Base-by-base conservation (phyloP, 2,888 invertebrate species). In the Tuta absoluta region DNA sequence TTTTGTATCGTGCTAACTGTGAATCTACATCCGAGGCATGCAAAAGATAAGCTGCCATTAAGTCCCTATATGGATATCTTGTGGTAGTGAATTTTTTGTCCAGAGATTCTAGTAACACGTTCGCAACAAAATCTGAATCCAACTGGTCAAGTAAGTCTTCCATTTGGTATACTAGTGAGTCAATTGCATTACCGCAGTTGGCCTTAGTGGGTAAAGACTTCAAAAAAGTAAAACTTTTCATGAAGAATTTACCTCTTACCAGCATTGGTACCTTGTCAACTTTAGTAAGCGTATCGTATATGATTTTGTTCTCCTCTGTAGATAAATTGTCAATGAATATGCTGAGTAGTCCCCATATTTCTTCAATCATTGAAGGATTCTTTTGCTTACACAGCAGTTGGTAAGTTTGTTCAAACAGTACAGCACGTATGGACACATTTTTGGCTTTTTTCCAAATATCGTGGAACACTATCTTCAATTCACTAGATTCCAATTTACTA, bases 81-180 rank as follows among this genome's bases (percentile, higher is more conserved):
- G 53, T 56, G 41, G 60, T 69, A 61, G 37, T 68, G 63, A 80
- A 81, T 5, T 75, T 71, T 59, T 75, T 72, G 24, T 79, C 68
- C 12, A 81, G 64, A 67, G 72, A 80, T 60, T 86, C 80, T 14
- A 74, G 63, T 62, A 86, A 69, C 33, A 86, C 66, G 38, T 72
- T 68, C 10, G 62, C 65, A 37, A 86, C 72, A 69, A 87, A 86
- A 2, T 79, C 71, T 23, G 78, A 66, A 48, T 73, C 65, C 64
- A 87, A 70, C 3, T 63, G 66, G 41, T 85, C 78, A 69, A 87
- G 89, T 11, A 89, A 68, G 12, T 81, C 82, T 67, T 89, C 88
- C 28, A 56, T 56, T 24, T 33, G 8, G 24, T 23, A 5, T 14
- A 75, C 67, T 1, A 56, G 33, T 10, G 24, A 17, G 0, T 56